These are phyloP conservation scores for Sinocyclocheilus rhinocerous DNA, from an alignment of 2,113 vertebrate genomes.

Conservation along the genomic window DNA sequence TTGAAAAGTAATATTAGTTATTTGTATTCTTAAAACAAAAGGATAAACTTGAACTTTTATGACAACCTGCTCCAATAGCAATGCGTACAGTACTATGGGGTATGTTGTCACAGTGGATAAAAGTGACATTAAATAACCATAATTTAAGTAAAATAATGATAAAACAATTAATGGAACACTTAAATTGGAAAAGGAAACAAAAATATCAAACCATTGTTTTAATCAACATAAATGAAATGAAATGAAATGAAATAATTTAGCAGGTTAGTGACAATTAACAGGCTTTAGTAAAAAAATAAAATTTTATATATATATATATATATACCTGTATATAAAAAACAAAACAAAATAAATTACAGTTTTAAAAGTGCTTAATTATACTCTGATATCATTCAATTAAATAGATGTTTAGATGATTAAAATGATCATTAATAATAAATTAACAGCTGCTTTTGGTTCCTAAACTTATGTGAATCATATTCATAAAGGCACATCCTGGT, in stretches of 20 bases:
- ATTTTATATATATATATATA: too few species aligned
- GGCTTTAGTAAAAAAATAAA: neutral
- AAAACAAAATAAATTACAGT: neutral
- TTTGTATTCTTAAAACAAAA: too few species aligned
- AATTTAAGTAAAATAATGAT: neutral
- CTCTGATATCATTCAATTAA: neutral
- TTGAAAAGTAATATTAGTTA: too few species aligned
- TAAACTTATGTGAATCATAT: neutral
- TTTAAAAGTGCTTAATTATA: neutral
- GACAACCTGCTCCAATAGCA: too few species aligned
- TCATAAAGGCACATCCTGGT: too few species aligned
- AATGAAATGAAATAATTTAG: neutral
- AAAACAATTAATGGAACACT: neutral
- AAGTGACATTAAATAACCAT: neutral
- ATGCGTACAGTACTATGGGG: neutral
- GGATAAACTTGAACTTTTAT: too few species aligned
- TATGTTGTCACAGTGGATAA: neutral
- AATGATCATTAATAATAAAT: neutral
- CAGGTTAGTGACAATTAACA: neutral
- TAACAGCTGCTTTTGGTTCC: neutral
- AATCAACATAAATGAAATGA: neutral
- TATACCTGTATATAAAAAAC: neutral
- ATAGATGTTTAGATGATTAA: neutral
- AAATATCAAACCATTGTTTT: neutral
- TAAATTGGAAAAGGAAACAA: neutral